Percentiles rank a stretch among this genome's conserved stretches.
These are phyloP conservation scores for Rostratula benghalensis DNA, from an alignment of 2,113 vertebrate genomes.

Conservation along the genomic window DNA sequence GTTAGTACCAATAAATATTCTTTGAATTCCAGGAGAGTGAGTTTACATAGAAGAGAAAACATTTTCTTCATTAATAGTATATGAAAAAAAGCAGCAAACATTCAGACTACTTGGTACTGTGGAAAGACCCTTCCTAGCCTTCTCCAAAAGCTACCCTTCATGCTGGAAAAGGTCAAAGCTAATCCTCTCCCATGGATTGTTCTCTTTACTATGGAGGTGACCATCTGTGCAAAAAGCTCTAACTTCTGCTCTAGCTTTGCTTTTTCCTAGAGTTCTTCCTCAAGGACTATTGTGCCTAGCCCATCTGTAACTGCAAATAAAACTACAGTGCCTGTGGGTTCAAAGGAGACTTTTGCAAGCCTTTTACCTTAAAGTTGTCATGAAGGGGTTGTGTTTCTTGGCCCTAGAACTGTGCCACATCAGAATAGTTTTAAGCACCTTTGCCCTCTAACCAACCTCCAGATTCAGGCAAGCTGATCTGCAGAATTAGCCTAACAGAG, in stretches of 20 bases:
- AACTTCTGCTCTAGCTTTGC: slow-evolving; percentile 37
- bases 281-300: slow-evolving; percentile 44
- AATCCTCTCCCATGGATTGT: slow-evolving; percentile 61
- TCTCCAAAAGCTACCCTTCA: slow-evolving; percentile 2
- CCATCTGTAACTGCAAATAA: slow-evolving; percentile 30
- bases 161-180: slow-evolving; percentile 59
- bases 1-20: not conserved
- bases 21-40: not conserved
- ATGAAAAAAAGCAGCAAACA: not conserved
- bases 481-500: slow-evolving; percentile 9
- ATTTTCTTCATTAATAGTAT: not conserved
- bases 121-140: not conserved
- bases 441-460: slow-evolving; percentile 9
- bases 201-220: slow-evolving; percentile 62
- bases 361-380: slow-evolving; percentile 17
- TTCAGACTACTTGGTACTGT: not conserved
- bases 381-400: slow-evolving; percentile 3
- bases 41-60: not conserved
- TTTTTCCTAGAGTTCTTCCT: slow-evolving; percentile 48
- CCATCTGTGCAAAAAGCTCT: slow-evolving; percentile 61
- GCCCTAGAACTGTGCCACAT: slow-evolving; percentile 4
- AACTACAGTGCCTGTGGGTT: slow-evolving; percentile 26
- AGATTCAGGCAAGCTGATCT: not conserved
- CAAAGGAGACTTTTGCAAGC: slow-evolving; percentile 38
- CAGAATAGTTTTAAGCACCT: not conserved